phyloP scores from a whole-genome alignment of 2,113 vertebrate genomes.

The Crotalus tigris region DNA sequence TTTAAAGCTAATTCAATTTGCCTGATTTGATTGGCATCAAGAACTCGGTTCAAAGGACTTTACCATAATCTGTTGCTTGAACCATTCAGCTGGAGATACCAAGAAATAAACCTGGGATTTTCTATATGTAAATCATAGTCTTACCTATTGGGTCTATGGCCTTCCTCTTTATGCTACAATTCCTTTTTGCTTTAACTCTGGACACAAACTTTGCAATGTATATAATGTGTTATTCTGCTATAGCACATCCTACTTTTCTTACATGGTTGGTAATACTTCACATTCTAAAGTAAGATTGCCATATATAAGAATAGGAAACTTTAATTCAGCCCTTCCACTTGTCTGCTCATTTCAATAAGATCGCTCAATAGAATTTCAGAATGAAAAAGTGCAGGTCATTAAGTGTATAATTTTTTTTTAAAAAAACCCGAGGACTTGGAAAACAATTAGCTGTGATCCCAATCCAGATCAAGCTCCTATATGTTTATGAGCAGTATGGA shows the following conservation, averaged over 20 bases:
- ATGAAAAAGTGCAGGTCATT: neutral
- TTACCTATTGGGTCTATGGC: no score
- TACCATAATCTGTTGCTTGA: neutral
- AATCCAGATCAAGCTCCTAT: neutral
- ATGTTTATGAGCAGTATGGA: neutral
- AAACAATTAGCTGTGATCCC: neutral
- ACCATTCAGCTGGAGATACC: neutral
- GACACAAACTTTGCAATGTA: neutral
- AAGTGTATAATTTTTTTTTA: neutral
- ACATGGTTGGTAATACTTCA: neutral
- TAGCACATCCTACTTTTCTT: neutral
- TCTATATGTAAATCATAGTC: neutral
- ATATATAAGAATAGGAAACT: neutral
- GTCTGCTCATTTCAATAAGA: neutral
- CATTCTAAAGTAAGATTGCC: neutral
- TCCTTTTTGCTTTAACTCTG: neutral
- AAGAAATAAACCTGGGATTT: neutral
- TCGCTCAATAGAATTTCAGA: neutral
- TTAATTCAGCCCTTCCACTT: neutral
- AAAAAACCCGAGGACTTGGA: neutral
- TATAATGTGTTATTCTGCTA: neutral
- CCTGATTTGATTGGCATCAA: neutral
- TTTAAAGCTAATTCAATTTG: neutral
- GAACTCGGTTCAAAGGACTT: neutral
- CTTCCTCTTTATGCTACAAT: neutral